Evolutionary conservation across 2,888 invertebrate genomes (phyloP), one percentile per base, ranked within the genome.

Genomic region (Hypselothyrea guttata): DNA sequence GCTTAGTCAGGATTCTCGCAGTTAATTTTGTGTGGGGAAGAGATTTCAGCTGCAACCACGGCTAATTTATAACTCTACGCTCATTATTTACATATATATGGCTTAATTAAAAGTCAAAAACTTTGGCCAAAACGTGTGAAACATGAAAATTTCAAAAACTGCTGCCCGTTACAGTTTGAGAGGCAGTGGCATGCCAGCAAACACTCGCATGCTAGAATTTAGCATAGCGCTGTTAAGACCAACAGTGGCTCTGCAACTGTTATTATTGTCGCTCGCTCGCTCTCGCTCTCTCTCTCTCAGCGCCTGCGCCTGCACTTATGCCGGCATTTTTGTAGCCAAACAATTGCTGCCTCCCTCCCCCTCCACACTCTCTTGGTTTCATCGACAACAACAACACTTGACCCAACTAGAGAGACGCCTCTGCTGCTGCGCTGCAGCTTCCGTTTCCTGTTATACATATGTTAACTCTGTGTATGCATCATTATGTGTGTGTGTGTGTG

Each of bases 271-370:
- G 15, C 7, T 28, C 15, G 9, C 42, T 34, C 22, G 27, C 8
- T 0, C 34, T 35, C 38, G 37, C 44, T 22, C 44, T 51, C 40
- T 45, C 48, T 37, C 41, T 75, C 41, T 18, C 47, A 30, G 62
- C 69, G 84, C 65, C 49, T 86, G 87, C 86, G 86, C 84, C 27
- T 51, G 65, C 8, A 16, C 37, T 41, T 51, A 51, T 71, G 79
- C 87, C 87, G 87, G 87, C 84, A 58, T 85, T 85, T 76, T 42
- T 12, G 3, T 28, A 27, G 30, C 37, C 49, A 67, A 62, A 72
- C 61, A 72, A 54, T 48, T 40, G 22, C 54, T 54, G 53, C 4
- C 33, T n/a, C 8, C 13, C 7, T 30, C 9, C 22, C 61, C 3
- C 7, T 9, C 4, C 22, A 2, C 22, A 27, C 41, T 11, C 8